Evolutionary conservation across 2,797 vertebrate species (phyloP).

Genomic region (Molothrus aeneus): DNA sequence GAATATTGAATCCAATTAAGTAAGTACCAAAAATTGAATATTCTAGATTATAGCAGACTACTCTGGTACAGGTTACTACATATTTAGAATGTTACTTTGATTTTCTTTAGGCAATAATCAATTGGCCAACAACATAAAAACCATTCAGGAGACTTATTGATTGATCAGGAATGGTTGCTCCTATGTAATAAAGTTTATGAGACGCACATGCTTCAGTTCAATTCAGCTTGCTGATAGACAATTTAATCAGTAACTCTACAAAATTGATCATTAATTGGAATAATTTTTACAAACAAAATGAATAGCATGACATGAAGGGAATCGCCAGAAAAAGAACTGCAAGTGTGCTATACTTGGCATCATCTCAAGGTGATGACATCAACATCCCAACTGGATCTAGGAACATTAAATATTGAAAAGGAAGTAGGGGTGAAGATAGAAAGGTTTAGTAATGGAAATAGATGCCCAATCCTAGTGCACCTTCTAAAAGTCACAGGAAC

Average conservation of each 20-base stretch:
- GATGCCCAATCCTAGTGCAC: not conserved
- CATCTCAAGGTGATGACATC: too few species aligned
- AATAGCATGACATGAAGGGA: too few species aligned
- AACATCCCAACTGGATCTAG: not conserved
- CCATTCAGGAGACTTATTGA: not conserved
- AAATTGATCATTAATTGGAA: not conserved
- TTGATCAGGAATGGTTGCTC: not conserved
- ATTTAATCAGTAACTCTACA: not conserved
- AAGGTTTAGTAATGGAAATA: not conserved
- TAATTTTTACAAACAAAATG: not conserved
- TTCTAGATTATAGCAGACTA: not conserved
- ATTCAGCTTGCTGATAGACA: not conserved
- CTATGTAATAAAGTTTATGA: not conserved
- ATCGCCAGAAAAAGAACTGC: not conserved
- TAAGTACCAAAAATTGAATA: not conserved
- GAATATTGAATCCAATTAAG: not conserved
- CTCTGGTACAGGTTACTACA: not conserved
- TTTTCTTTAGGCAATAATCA: not conserved
- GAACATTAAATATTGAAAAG: not conserved
- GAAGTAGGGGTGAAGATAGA: not conserved
- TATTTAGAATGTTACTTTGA: not conserved
- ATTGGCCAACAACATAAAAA: not conserved
- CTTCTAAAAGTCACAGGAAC: not conserved
- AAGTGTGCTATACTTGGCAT: too few species aligned
- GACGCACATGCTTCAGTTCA: not conserved